A percentile compares a stretch with the other conserved stretches of the same genome.
Evolutionary conservation across 2,888 invertebrate genomes (phyloP).

Genomic region (Calliphora vomitoria): DNA sequence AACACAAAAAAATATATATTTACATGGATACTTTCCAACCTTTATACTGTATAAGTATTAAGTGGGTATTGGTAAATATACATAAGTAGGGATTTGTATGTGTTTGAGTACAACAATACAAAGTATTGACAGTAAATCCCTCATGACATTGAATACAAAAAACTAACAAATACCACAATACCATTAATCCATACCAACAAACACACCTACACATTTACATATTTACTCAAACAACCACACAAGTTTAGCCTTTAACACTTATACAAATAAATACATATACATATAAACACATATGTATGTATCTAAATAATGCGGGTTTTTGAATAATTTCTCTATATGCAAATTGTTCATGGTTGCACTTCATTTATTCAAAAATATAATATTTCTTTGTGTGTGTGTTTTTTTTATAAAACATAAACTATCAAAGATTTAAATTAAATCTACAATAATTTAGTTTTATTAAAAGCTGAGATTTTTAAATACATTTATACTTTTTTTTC

Average conservation of each 20-base stretch:
- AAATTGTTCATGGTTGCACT: background rate
- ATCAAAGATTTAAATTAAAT: too few relatives aligned
- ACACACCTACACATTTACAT: constrained; percentile 6
- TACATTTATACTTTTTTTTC: background rate
- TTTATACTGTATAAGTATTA: background rate
- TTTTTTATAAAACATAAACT: too few relatives aligned
- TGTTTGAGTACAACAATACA: background rate
- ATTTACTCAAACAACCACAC: background rate
- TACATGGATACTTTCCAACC: background rate
- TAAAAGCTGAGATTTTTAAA: too few relatives aligned
- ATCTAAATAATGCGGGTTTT: constrained; percentile 12
- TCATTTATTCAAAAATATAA: too few relatives aligned
- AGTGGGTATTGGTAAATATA: background rate
- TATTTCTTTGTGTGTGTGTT: too few relatives aligned
- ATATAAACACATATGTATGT: background rate
- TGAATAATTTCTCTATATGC: background rate
- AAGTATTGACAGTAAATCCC: constrained; percentile 66
- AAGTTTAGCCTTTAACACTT: background rate
- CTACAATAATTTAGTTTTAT: too few relatives aligned
- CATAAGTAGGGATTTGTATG: background rate
- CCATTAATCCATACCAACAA: constrained; percentile 38
- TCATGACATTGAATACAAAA: constrained; percentile 55
- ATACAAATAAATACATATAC: background rate
- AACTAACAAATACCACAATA: constrained; percentile 58
- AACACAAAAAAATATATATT: constrained; percentile 11